Conservation (phyloP, 2,888 invertebrate species). For the Caradrina kadenii region DNA sequence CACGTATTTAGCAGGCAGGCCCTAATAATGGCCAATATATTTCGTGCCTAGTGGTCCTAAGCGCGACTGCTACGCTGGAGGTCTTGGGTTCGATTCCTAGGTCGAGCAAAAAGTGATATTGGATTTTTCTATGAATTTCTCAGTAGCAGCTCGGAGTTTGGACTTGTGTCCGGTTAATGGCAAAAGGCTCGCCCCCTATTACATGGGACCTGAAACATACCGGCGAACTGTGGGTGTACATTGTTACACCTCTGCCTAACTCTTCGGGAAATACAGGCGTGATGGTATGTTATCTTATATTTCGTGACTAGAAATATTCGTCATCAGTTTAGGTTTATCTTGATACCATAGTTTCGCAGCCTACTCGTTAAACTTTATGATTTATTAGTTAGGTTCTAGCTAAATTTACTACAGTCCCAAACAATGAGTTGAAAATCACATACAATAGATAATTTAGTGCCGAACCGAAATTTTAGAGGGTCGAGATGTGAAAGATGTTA, state of each 20-base stretch:
- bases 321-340: slow-evolving; percentile 48
- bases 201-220: too few species aligned
- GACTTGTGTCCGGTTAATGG: too few species aligned
- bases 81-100: too few species aligned
- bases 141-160: too few species aligned
- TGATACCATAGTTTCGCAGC: slow-evolving; percentile 38
- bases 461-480: slow-evolving; percentile 33
- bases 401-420: slow-evolving; percentile 52
- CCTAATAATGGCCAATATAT: slow-evolving; percentile 45
- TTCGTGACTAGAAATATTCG: slow-evolving; percentile 53
- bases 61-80: too few species aligned
- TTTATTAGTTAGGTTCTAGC: slow-evolving; percentile 57
- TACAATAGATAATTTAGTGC: slow-evolving; percentile 43
- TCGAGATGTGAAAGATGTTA: neutral
- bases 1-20: slow-evolving; percentile 36
- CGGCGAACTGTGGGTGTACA: too few species aligned
- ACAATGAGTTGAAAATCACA: slow-evolving; percentile 54
- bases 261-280: too few species aligned
- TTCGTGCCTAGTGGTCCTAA: slow-evolving; percentile 48
- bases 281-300: too few species aligned
- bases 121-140: too few species aligned
- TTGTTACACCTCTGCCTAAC: too few species aligned
- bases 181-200: too few species aligned
- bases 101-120: too few species aligned
- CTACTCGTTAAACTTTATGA: slow-evolving; percentile 58